A percentile compares a stretch with the other conserved stretches of the same genome.
Conservation (phyloP, 2,113 vertebrate genomes). For the Platysternon megacephalum region DNA sequence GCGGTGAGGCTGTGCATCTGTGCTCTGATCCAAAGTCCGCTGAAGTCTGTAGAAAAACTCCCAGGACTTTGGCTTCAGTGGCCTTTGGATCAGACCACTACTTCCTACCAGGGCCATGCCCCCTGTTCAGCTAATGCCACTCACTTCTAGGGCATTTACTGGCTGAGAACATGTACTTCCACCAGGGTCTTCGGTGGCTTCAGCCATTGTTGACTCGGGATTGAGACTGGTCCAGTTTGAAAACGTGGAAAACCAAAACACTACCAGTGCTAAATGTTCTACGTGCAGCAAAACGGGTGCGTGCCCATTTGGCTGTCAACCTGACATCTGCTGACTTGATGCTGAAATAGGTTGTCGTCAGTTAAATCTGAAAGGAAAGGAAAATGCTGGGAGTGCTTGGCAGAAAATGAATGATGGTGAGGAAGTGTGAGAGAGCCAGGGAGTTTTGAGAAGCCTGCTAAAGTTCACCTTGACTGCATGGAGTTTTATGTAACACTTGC, state of each 20-base stretch:
- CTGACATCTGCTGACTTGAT: neutral
- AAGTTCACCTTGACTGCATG: neutral
- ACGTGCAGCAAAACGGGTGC: neutral
- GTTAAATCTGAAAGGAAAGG: neutral
- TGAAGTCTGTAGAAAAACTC: neutral
- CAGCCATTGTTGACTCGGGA: neutral
- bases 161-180: neutral
- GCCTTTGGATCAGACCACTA: neutral
- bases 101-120: neutral
- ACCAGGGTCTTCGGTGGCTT: neutral
- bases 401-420: neutral
- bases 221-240: neutral
- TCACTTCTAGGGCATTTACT: neutral
- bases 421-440: neutral
- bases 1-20: neutral
- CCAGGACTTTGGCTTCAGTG: neutral
- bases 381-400: neutral
- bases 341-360: neutral
- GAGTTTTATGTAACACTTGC: neutral
- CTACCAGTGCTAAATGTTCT: neutral
- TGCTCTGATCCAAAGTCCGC: neutral
- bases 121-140: neutral
- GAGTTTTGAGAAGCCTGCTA: neutral
- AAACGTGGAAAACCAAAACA: neutral
- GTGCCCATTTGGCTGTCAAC: neutral